Evolutionary conservation across 2,888 invertebrate genomes (phyloP).

Genomic region (Netelia virgata): DNA sequence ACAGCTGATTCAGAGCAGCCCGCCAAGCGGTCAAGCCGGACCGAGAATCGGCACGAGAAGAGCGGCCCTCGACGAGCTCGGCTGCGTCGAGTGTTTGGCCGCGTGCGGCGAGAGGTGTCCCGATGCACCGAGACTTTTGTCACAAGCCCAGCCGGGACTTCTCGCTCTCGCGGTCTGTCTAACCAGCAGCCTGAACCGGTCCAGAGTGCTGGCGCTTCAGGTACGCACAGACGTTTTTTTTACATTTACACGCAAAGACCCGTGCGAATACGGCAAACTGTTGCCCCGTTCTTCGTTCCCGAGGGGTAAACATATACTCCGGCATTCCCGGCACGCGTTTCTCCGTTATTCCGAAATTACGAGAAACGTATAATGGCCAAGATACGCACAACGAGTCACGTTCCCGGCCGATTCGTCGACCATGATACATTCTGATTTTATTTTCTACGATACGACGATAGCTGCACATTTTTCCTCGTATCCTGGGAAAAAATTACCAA

Average conservation of each 20-base stretch:
- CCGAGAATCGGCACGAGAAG: slow-evolving; percentile 86
- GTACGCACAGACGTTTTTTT: slow-evolving; percentile 84
- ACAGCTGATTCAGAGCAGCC: slow-evolving; percentile 91
- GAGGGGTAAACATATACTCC: slow-evolving; percentile 32
- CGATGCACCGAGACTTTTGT: slow-evolving; percentile 92
- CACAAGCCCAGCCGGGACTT: slow-evolving; percentile 92
- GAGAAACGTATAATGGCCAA: slow-evolving; percentile 25
- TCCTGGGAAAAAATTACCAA: slow-evolving; percentile 24
- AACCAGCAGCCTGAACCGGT: slow-evolving; percentile 94
- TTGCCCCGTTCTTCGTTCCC: slow-evolving; percentile 10
- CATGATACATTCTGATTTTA: slow-evolving; percentile 1
- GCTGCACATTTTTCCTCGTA: neutral
- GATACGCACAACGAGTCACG: slow-evolving; percentile 32
- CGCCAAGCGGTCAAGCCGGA: slow-evolving; percentile 84
- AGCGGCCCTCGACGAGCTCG: slow-evolving; percentile 94
- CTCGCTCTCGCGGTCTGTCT: slow-evolving; percentile 94
- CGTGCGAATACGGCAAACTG: neutral
- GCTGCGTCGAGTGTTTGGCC: slow-evolving; percentile 95
- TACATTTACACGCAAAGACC: neutral
- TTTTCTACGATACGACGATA: slow-evolving; percentile 26
- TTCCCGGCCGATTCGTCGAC: neutral
- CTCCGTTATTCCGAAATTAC: slow-evolving; percentile 65
- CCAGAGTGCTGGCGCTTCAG: slow-evolving; percentile 94
- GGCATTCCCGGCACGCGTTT: slow-evolving; percentile 63
- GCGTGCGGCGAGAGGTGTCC: slow-evolving; percentile 92